A percentile compares a stretch with the other conserved stretches of the same genome.
phyloP scores from a whole-genome alignment of 2,888 invertebrate genomes.

The Yponomeuta malinellus region DNA sequence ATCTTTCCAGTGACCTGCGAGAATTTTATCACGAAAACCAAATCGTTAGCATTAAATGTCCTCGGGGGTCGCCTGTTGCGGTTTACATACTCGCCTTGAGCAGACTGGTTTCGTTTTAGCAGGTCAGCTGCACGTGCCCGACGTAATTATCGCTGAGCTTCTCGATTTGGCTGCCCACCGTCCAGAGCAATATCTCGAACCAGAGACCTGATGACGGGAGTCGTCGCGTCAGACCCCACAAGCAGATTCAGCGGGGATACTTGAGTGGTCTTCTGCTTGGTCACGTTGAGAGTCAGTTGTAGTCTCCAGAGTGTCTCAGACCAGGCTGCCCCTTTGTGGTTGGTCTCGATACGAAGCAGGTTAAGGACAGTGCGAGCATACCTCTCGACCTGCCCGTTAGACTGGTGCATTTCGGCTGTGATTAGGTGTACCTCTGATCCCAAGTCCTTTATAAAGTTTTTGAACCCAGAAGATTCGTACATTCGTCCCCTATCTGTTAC shows the following conservation, averaged over 20 bases:
- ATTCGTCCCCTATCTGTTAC: conserved; percentile 16
- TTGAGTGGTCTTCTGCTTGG: conserved; percentile 11
- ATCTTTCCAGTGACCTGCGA: conserved; percentile 12
- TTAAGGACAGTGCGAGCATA: conserved; percentile 14
- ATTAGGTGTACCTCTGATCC: neutral
- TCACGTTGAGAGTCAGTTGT: conserved; percentile 11
- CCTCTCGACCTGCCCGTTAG: conserved; percentile 15
- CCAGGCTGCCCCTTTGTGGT: conserved; percentile 7
- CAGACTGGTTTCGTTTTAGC: too few species aligned
- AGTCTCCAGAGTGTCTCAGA: conserved; percentile 12
- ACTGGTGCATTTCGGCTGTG: conserved; percentile 16
- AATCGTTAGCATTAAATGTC: neutral
- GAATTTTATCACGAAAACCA: conserved; percentile 12
- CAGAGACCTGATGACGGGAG: conserved; percentile 13
- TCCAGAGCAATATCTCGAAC: conserved; percentile 12
- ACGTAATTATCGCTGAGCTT: neutral
- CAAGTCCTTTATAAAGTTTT: neutral
- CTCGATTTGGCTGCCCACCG: conserved; percentile 2
- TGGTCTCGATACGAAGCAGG: conserved; percentile 14
- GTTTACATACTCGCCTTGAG: conserved; percentile 1
- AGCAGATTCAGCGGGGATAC: conserved; percentile 11
- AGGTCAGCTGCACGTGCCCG: too few species aligned
- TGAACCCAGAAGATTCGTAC: conserved; percentile 11
- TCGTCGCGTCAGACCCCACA: conserved; percentile 9
- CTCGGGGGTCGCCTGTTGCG: neutral